phyloP scores from a whole-genome alignment of 2,797 vertebrate genomes.

The Xenops minutus region DNA sequence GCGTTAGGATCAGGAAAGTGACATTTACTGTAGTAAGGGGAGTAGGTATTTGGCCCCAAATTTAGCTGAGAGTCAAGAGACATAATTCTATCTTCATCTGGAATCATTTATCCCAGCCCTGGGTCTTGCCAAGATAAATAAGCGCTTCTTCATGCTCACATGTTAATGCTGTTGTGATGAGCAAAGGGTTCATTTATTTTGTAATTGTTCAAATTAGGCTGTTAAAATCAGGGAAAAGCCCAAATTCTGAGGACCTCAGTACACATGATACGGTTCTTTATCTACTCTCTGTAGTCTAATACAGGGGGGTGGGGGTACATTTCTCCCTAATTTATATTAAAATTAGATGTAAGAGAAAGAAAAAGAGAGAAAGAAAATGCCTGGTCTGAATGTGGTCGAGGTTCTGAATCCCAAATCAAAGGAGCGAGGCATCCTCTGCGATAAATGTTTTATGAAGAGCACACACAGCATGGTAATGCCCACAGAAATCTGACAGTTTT shows the following conservation, averaged over 20 bases:
- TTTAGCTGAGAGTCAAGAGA: conserved; percentile 18
- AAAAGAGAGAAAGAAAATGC: conserved; percentile 31
- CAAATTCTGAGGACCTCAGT: background rate
- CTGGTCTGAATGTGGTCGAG: conserved; percentile 10
- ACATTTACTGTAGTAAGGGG: conserved; percentile 49
- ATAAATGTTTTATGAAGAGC: conserved; percentile 64
- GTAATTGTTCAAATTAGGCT: background rate
- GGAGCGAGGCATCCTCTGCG: background rate
- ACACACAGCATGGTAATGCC: conserved; percentile 42
- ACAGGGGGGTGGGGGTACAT: background rate
- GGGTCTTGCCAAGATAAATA: conserved; percentile 34
- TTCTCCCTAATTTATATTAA: conserved; percentile 27
- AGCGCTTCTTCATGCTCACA: conserved; percentile 15
- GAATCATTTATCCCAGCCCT: conserved; percentile 26
- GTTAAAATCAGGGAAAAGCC: background rate
- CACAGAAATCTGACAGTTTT: conserved; percentile 52
- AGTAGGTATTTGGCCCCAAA: background rate
- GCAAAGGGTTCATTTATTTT: background rate
- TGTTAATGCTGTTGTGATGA: conserved; percentile 22
- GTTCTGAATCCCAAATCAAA: conserved; percentile 60
- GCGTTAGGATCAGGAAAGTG: conserved; percentile 26
- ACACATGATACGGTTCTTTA: background rate
- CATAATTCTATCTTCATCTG: conserved; percentile 32
- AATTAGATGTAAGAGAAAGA: conserved; percentile 10
- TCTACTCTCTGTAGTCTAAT: background rate